Evolutionary conservation across 1,140 invertebrate genomes (phyloP), one percentile per base, ranked within the genome.

Genomic region (Brachionus paranguensis): DNA sequence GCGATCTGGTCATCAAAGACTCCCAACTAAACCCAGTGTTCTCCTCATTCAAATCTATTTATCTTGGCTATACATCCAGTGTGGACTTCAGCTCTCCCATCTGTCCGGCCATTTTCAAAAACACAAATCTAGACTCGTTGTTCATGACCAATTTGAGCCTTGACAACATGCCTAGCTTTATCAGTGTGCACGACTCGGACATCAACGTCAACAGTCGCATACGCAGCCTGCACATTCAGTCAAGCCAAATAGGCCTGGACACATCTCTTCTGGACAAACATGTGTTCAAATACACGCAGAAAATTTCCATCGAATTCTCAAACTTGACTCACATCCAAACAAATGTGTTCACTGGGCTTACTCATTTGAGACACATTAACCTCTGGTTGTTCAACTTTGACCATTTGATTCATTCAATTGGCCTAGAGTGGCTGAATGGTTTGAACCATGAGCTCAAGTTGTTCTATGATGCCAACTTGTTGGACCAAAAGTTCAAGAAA

Each of bases 361-460:
- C 47, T 24, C 11, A 50, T 76, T 11, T 76, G 10, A 47, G 14
- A 76, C n/a, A 50, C 14, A 47, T 76, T 12, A 47, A 76, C 20
- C 47, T 76, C 3, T 76, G 72, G 72, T 33, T 76, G 24, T 76
- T 76, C 47, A 76, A 76, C 27, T 76, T 76, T 20, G 72, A 76
- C 3, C 20, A 76, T 47, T 76, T 76, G 43, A 12, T 76, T 27
- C 43, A 27, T 5, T 47, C 17, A 50, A 27, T 50, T 27, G 43
- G 45, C 1, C 14, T 50, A 2, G 72, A 76, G 12, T 76, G 72
- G 72, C 20, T 76, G 47, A 76, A 50, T 29, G 43, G 8, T 33
- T 27, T 76, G 12, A 76, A 76, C 47, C 20, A 27, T 50, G 72
- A 76, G 8, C 43, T 50, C 11, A 76, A 20, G 17, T 43, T 72